phyloP scores from a whole-genome alignment of 2,113 vertebrate species.

The Chauna torquata region DNA sequence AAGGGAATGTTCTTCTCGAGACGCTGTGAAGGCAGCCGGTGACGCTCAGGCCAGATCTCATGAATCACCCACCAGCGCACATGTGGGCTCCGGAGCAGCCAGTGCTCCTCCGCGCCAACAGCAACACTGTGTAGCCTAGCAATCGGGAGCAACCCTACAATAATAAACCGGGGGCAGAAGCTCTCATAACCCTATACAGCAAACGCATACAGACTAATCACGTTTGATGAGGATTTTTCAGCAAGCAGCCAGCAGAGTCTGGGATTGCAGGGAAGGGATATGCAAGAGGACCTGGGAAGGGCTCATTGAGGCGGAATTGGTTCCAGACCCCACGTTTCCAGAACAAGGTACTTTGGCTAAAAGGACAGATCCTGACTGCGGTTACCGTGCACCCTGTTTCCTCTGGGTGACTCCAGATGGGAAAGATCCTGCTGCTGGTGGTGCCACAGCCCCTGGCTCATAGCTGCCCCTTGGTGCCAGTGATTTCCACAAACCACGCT shows the following conservation, averaged over 20 bases:
- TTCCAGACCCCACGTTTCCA: neutral
- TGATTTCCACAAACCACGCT: neutral
- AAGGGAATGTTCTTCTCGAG: conserved; percentile 47
- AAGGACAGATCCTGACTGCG: neutral
- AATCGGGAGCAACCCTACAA: neutral
- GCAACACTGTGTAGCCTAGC: conserved; percentile 30
- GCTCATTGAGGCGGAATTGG: no score
- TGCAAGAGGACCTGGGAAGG: neutral
- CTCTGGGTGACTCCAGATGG: neutral
- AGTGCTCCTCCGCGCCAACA: neutral
- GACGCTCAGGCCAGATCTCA: neutral
- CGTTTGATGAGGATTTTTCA: conserved; percentile 7
- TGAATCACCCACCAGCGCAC: conserved; percentile 34
- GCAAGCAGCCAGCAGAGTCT: neutral
- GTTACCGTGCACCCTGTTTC: no score
- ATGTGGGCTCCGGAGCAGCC: neutral
- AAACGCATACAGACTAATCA: rapidly evolving
- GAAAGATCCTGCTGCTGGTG: neutral
- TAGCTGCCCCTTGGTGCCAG: neutral
- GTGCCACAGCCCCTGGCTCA: neutral
- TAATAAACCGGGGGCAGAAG: neutral
- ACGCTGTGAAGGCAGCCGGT: neutral
- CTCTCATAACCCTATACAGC: neutral
- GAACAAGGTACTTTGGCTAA: neutral
- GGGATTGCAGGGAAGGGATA: neutral